Evolutionary conservation across 2,113 vertebrate genomes (phyloP).

Genomic region (Bolborhynchus lineola): DNA sequence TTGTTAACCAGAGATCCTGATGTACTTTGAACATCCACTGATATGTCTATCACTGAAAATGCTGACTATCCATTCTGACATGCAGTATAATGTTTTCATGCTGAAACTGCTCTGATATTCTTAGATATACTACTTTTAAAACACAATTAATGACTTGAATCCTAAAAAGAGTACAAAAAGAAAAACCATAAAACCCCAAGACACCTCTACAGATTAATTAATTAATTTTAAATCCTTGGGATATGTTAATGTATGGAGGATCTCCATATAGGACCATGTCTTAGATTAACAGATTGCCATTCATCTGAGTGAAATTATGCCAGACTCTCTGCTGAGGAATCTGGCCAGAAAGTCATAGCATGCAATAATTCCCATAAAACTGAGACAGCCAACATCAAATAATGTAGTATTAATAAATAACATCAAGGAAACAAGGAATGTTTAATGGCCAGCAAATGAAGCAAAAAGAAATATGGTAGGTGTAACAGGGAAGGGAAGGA

Average conservation of each 20-base stretch:
- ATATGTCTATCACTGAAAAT: neutral
- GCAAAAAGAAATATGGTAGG: neutral
- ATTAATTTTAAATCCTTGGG: neutral
- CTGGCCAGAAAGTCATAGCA: neutral
- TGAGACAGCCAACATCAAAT: neutral
- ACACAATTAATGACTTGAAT: neutral
- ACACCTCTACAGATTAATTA: neutral
- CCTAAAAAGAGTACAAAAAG: neutral
- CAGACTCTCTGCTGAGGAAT: neutral
- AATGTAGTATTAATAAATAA: neutral
- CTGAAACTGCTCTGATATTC: neutral
- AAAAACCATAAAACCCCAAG: neutral
- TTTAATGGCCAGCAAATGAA: neutral
- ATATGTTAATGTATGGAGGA: neutral
- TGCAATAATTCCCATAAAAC: neutral
- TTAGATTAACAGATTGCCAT: neutral
- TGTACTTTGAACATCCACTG: neutral
- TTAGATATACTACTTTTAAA: neutral
- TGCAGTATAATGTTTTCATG: neutral
- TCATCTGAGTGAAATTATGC: neutral
- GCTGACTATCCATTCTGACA: neutral
- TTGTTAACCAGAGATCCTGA: neutral
- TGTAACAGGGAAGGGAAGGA: neutral
- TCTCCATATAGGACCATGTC: slow-evolving; percentile 11
- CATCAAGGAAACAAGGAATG: neutral